Conservation (phyloP, 1,140 invertebrate genomes). For the Cyrtorhinus lividipennis region DNA sequence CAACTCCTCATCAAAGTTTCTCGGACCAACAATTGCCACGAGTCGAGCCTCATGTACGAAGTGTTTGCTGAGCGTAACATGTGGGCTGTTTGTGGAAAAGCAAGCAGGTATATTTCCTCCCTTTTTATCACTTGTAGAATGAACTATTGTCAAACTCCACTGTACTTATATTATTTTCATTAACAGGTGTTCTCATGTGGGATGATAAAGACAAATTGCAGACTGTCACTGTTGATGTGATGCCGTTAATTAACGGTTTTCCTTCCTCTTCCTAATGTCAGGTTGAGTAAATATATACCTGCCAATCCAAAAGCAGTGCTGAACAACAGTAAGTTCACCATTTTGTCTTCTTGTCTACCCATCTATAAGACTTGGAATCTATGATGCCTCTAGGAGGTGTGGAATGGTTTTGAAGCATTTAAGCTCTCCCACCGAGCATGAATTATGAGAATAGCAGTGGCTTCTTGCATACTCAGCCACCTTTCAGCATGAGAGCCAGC, state of each 20-base stretch:
- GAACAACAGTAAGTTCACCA: slow-evolving; percentile 3
- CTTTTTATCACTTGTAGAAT: no score
- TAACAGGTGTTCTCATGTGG: slow-evolving; percentile 64
- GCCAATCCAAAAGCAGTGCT: slow-evolving; percentile 38
- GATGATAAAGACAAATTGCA: slow-evolving; percentile 50
- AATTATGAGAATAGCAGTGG: no score
- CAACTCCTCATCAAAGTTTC: slow-evolving; percentile 62
- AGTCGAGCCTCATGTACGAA: slow-evolving; percentile 69
- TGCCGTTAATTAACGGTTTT: slow-evolving; percentile 77
- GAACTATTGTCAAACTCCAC: no score
- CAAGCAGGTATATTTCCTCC: slow-evolving; percentile 41
- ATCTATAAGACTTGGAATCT: no score
- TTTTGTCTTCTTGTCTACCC: no score
- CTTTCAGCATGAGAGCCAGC: no score
- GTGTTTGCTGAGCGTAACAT: slow-evolving; percentile 77
- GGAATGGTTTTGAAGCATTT: no score
- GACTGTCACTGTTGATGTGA: slow-evolving; percentile 68
- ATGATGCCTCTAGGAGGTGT: no score
- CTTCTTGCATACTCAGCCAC: no score
- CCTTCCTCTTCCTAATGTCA: slow-evolving; percentile 70
- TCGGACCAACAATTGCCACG: slow-evolving; percentile 32
- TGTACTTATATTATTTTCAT: slow-evolving; percentile 20
- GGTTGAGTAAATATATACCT: slow-evolving; percentile 82
- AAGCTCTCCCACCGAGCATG: no score
- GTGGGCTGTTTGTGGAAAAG: slow-evolving; percentile 79